A percentile compares a stretch with the other conserved stretches of the same genome.
Conservation (phyloP, 2,888 invertebrate species). For the Graphium colonna region DNA sequence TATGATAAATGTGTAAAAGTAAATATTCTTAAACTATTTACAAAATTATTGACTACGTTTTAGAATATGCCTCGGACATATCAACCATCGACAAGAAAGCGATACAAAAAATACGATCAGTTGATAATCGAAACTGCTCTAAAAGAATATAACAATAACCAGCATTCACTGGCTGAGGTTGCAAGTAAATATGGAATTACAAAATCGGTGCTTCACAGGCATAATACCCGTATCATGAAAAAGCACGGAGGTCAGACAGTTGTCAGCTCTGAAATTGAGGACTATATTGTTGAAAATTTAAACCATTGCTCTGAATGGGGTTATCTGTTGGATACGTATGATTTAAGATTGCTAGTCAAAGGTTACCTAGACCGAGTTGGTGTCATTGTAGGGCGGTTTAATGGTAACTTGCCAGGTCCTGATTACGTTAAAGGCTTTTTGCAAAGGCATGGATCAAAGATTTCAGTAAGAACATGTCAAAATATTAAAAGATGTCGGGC, state of each 20-base stretch:
- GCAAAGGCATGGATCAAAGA: conserved; percentile 19
- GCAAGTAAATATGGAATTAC: conserved; percentile 10
- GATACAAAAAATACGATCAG: too few species aligned
- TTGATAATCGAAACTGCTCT: too few species aligned
- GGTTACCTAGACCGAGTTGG: conserved; percentile 4
- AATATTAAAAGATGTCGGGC: conserved; percentile 27
- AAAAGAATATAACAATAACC: too few species aligned
- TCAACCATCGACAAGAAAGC: too few species aligned
- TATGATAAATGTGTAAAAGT: too few species aligned
- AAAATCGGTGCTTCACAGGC: conserved; percentile 18
- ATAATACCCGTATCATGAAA: conserved; percentile 16
- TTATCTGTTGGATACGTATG: conserved; percentile 2
- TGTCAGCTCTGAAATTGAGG: conserved; percentile 12
- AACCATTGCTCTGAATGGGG: conserved; percentile 15
- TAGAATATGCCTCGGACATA: too few species aligned
- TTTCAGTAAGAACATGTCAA: conserved; percentile 20
- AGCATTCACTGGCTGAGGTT: conserved; percentile 1
- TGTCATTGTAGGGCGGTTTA: conserved; percentile 19
- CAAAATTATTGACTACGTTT: too few species aligned
- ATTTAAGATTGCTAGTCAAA: conserved; percentile 16
- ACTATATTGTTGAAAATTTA: conserved; percentile 12
- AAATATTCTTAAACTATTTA: too few species aligned
- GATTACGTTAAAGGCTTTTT: conserved; percentile 24
- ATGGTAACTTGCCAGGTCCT: conserved; percentile 25
- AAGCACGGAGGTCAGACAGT: conserved; percentile 16